Conservation (phyloP, 2,888 invertebrate species). For the Mellilla xanthometata region DNA sequence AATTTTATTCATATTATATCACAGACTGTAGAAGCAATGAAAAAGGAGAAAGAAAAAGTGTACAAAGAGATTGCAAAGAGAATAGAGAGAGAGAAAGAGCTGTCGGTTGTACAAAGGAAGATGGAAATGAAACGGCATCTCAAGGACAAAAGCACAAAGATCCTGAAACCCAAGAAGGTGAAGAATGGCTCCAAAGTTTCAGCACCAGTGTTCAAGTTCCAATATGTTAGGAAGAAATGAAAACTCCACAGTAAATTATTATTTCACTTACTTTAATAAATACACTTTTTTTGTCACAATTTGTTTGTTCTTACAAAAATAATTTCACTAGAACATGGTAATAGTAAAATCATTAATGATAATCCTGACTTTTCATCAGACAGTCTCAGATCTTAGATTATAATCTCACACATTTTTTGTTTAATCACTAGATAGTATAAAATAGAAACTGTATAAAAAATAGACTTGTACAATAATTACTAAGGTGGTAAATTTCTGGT, state of each 20-base stretch:
- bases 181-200: slow-evolving; percentile 84
- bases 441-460: neutral
- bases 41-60: slow-evolving; percentile 83
- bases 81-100: slow-evolving; percentile 88
- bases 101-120: slow-evolving; percentile 90
- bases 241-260: slow-evolving; percentile 17
- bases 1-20: too few species aligned
- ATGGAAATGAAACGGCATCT: slow-evolving; percentile 88
- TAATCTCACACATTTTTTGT: slow-evolving; percentile 21
- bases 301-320: slow-evolving; percentile 25
- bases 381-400: slow-evolving; percentile 27
- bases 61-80: slow-evolving; percentile 90
- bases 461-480: slow-evolving; percentile 36
- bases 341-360: neutral
- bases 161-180: slow-evolving; percentile 85
- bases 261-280: slow-evolving; percentile 22
- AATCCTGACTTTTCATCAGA: slow-evolving; percentile 18
- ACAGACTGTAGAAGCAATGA: slow-evolving; percentile 73
- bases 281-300: slow-evolving; percentile 16
- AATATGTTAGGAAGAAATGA: slow-evolving; percentile 91
- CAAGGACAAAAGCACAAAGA: slow-evolving; percentile 79
- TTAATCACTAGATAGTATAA: neutral
- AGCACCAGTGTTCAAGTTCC: slow-evolving; percentile 91
- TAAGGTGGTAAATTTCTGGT: slow-evolving; percentile 64
- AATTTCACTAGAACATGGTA: slow-evolving; percentile 24